Base-by-base conservation (phyloP, 2,888 invertebrate genomes). In the Phragmatobia fuliginosa region DNA sequence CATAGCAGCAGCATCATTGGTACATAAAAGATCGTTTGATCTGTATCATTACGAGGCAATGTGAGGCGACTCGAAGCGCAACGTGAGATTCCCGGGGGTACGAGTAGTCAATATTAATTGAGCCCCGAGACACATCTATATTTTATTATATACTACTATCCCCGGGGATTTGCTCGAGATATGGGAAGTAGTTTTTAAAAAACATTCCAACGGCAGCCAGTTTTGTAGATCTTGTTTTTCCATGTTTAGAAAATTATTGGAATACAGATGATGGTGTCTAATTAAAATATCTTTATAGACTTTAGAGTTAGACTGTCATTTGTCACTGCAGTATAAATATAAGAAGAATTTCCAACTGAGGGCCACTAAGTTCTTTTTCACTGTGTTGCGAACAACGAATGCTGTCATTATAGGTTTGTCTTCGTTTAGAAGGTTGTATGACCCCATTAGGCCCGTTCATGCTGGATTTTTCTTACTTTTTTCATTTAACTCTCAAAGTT, bases 101-200 rank as follows among this genome's bases (percentile, higher is more conserved):
- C 70, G 67, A 81, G 76, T 71, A 80, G 58, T 84, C 85, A 78
- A 77, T 77, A 80, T 83, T 84, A 85, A 84, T 83, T 82, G 84
- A 72, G 75, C 72, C 81, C 77, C 82, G 63, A 71, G 78, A 69
- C 76, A 68, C 73, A 56, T 45, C 74, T 76, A 79, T 82, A 77
- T 76, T 77, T 82, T 78, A 81, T 79, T 73, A 76, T 79, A 82
- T 77, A 74, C 75, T 77, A 64, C 67, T 66, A 61, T 21, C 71
- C 61, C 67, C 66, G n/a, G 66, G 60, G 72, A 73, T 73, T 73
- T 36, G 63, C 52, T 73, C 68, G 41, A 71, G 71, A 72, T 75
- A 77, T 69, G 70, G 74, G 71, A 73, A 73, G 74, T 80, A 77
- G 70, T 80, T 69, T 49, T 73, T 65, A 14, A 62, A 69, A 74